Base-by-base conservation (phyloP, 2,888 invertebrate genomes). In the Muschampia plurimacula region DNA sequence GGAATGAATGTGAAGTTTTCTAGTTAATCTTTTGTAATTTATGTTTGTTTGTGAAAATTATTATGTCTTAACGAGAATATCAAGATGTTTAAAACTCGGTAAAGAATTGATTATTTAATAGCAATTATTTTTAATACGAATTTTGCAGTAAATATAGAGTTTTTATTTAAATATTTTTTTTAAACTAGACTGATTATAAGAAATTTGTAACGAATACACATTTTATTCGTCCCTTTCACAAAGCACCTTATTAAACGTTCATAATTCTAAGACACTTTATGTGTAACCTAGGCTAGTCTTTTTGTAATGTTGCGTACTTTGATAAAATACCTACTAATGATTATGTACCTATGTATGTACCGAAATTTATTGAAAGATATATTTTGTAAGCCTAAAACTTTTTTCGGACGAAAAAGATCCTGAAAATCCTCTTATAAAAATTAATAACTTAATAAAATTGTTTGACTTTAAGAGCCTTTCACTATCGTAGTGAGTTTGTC, bases 281-380 rank as follows among this genome's bases (percentile, higher is more conserved):
- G 60, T 67, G 55, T 72, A 67, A 62, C 62, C 55, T 72, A 72
- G 72, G 72, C 67, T 72, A 67, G 67, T 72, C 67, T 63, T 67
- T 63, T 63, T 62, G 32, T 46, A 72, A 44, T 62, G 67, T 67
- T 57, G 66, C 71, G 67, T 72, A 52, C 60, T 60, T 63, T 67
- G 59, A 52, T 12, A 28, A 28, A 64, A 64, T 46, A 46, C 3
- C 5, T 22, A 22, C 41, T 44, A 64, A 22, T 64, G 12, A 41
- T 13, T 8, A 13, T 59, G 22, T 13, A 52, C 5, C 4, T 59
- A 57, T 9, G 55, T 57, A 57, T 3, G 9, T 57, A 28, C 32
- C 12, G 12, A 28, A 28, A 52, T 52, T 52, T 52, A 52, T 15
- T 15, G 15, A 52, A 52, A 15, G 8, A 22, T 55, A 55, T 1